Evolutionary conservation across 2,888 invertebrate species (phyloP).

Genomic region (Tanypteryx hageni): DNA sequence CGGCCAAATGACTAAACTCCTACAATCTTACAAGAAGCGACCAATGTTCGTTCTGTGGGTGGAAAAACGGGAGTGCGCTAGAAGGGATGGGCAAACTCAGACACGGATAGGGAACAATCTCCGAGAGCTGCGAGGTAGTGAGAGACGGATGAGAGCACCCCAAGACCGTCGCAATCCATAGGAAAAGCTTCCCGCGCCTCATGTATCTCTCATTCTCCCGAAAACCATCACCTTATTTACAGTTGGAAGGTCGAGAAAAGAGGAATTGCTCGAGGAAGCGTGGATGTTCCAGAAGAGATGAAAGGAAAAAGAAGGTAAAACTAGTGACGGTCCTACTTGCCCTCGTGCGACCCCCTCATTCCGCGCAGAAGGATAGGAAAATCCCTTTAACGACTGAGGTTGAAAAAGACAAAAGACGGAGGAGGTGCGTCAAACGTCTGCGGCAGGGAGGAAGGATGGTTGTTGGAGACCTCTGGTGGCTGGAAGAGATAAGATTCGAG

Average conservation of each 20-base stretch:
- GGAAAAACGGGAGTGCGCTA: not conserved
- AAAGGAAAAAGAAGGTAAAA: conserved; percentile 16
- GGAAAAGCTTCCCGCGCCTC: conserved; percentile 24
- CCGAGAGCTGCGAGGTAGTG: not conserved
- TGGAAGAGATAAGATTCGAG: conserved; percentile 14
- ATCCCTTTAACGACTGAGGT: conserved; percentile 52
- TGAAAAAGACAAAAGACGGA: conserved; percentile 47
- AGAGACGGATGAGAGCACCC: not conserved
- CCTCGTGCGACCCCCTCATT: conserved; percentile 37
- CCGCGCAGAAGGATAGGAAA: conserved; percentile 1
- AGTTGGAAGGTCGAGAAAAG: conserved; percentile 1
- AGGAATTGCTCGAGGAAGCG: not conserved
- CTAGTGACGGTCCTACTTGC: conserved; percentile 28
- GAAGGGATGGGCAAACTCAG: not conserved
- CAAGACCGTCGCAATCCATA: not conserved
- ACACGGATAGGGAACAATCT: not conserved
- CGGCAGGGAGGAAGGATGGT: conserved; percentile 19
- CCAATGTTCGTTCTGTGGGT: not conserved
- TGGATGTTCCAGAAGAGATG: conserved; percentile 12
- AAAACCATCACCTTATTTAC: conserved; percentile 62
- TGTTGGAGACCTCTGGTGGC: not conserved
- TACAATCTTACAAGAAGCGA: not conserved
- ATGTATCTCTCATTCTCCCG: conserved; percentile 51
- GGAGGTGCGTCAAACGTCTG: conserved; percentile 36
- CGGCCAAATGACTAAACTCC: not conserved